A percentile compares a stretch with the other conserved stretches of the same genome.
Evolutionary conservation across 2,797 vertebrate species (phyloP).

Genomic region (Vultur gryphus): DNA sequence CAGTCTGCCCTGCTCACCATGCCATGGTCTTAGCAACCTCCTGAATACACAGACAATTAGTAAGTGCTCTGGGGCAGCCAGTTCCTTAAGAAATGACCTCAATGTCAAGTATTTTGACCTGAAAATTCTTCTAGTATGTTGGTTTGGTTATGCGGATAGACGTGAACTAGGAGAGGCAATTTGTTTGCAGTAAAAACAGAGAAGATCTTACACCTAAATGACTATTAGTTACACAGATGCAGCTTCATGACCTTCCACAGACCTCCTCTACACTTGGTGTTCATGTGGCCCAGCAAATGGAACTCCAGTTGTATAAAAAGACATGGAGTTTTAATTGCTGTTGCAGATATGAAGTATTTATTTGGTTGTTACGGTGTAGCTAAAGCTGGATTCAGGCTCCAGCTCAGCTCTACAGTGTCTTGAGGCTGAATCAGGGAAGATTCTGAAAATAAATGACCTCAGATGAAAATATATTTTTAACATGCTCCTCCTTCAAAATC

Average conservation of each 20-base stretch:
- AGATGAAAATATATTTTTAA: neutral
- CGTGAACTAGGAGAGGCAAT: neutral
- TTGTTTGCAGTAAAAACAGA: constrained; percentile 17
- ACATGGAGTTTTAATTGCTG: neutral
- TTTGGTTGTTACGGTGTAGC: neutral
- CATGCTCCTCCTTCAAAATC: neutral
- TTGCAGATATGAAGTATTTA: neutral
- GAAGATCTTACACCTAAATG: neutral
- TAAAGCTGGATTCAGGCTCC: neutral
- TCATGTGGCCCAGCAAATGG: neutral
- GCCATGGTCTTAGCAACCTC: neutral
- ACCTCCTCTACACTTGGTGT: neutral
- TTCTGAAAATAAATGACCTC: neutral
- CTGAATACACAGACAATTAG: neutral
- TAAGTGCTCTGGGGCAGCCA: neutral
- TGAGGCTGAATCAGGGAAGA: neutral
- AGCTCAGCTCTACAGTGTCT: neutral
- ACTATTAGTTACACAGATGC: neutral
- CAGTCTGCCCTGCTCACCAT: neutral
- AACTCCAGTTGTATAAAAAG: neutral
- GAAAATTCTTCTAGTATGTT: neutral
- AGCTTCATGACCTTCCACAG: neutral
- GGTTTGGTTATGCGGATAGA: neutral
- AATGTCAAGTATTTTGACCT: neutral
- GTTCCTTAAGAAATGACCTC: neutral